Evolutionary conservation across 2,888 invertebrate genomes (phyloP).

Genomic region (Trichopoda pennipes): DNA sequence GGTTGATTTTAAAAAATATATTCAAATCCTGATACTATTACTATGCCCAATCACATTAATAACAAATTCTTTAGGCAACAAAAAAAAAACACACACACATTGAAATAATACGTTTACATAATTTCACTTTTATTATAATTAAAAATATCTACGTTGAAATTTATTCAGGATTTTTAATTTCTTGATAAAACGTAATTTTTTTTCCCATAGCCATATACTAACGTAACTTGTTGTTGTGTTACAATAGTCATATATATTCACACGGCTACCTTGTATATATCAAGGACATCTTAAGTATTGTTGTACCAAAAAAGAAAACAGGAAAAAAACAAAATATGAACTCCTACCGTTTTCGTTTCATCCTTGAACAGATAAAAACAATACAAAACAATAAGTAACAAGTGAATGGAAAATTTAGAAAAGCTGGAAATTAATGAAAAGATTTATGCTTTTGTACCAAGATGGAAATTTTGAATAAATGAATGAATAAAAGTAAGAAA

Average conservation of each 20-base stretch:
- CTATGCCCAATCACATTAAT: too few relatives aligned
- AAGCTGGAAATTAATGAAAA: neutral
- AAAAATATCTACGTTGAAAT: constrained; percentile 30
- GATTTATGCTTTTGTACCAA: neutral
- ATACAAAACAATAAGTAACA: constrained; percentile 28
- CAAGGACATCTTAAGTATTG: constrained; percentile 16
- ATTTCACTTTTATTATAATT: constrained; percentile 40
- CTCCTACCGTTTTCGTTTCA: constrained; percentile 7
- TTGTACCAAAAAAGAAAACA: too few relatives aligned
- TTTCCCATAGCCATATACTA: neutral
- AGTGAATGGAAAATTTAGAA: constrained; percentile 22
- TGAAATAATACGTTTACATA: constrained; percentile 30
- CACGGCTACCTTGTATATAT: too few relatives aligned
- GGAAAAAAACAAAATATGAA: constrained; percentile 39
- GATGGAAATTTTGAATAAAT: constrained; percentile 15
- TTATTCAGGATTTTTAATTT: constrained; percentile 8
- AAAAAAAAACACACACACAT: neutral
- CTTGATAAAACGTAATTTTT: neutral
- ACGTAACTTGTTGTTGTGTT: neutral
- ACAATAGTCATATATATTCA: too few relatives aligned
- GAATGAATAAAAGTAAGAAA: neutral
- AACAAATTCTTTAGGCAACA: too few relatives aligned
- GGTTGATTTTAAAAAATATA: too few relatives aligned
- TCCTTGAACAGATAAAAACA: constrained; percentile 21
- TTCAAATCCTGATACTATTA: too few relatives aligned